Base-by-base conservation (phyloP, 2,797 vertebrate species). In the Danio choprae region DNA sequence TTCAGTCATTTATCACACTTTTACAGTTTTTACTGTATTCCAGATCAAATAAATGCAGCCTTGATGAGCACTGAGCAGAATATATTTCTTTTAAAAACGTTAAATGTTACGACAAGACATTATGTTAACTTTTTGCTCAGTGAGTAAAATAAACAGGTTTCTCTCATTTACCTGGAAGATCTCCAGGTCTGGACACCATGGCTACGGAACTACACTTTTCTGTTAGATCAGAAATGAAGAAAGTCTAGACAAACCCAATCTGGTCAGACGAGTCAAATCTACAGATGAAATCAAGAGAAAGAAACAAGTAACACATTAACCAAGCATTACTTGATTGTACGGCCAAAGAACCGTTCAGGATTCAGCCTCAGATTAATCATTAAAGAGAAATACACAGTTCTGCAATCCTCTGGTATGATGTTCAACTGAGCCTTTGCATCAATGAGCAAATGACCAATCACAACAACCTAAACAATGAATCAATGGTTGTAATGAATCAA, bases 111-210 rank as follows among this genome's bases (percentile, higher is more conserved):
- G 15, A 60, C 6, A 18, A 44, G 38, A 1, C 6, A 8, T 43
- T 15, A 18, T 2, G 29, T 20, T 36, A 3, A 73, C 40, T 12
- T 41, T 5, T 44, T n/a, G 48, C 29, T 41, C n/a, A 22, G 36
- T 10, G 44, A 36, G 6, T 48, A n/a, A 29, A 58, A 63, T n/a
- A 60, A 68, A 82, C 13, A 62, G 6, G 15, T 29, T 43, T 69
- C 13, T 7, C n/a, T 80, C 15, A 18, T 29, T 87, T 90, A 94
- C 94, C 93, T 92, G 93, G 93, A 78, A 93, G 64, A 22, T 94
- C 93, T 84, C 83, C 89, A 40, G 36, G 88, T 80, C 84, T 85
- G 22, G 92, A 92, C 51, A 90, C 83, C 93, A 95, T 94, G 69
- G 60, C 18, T 80, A 79, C 79, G 69, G 36, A 74, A 75, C 41